Evolutionary conservation across 1,140 invertebrate species (phyloP).

Genomic region (Steinernema feltiae): DNA sequence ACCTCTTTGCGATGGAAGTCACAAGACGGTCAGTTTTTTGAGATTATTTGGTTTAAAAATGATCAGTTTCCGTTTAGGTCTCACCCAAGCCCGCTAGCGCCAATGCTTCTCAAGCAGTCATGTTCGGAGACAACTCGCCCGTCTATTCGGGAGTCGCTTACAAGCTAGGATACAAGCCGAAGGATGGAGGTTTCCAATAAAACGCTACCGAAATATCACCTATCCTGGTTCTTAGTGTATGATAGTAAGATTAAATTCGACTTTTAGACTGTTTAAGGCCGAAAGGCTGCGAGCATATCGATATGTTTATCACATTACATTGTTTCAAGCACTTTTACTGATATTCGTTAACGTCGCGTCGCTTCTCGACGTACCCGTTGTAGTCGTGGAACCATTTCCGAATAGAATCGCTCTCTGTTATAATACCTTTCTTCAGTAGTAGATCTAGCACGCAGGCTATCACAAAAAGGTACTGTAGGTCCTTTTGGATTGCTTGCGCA

Average conservation of each 20-base stretch:
- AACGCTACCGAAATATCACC: not conserved
- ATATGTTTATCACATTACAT: not conserved
- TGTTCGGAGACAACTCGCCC: constrained; percentile 30
- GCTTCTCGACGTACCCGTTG: not conserved
- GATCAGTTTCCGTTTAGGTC: constrained; percentile 13
- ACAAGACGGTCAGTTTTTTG: constrained; percentile 59
- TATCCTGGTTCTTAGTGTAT: not conserved
- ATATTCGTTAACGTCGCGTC: not conserved
- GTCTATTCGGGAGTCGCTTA: constrained; percentile 40
- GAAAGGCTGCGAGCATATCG: too few species aligned
- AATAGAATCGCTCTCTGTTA: not conserved
- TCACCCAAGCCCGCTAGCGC: not conserved
- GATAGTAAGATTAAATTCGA: not conserved
- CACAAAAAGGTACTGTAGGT: not conserved
- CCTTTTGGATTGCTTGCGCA: not conserved
- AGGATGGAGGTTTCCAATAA: constrained; percentile 38
- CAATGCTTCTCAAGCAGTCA: constrained; percentile 22
- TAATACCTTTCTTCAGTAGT: not conserved
- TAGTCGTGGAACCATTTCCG: not conserved
- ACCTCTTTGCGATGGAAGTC: constrained; percentile 93
- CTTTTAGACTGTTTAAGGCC: not conserved
- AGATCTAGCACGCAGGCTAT: not conserved
- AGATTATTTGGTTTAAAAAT: not conserved
- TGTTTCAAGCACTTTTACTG: too few species aligned
- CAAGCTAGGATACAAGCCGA: constrained; percentile 37